phyloP scores from a whole-genome alignment of 2,113 vertebrate species.

The Notarius quadriscutis region DNA sequence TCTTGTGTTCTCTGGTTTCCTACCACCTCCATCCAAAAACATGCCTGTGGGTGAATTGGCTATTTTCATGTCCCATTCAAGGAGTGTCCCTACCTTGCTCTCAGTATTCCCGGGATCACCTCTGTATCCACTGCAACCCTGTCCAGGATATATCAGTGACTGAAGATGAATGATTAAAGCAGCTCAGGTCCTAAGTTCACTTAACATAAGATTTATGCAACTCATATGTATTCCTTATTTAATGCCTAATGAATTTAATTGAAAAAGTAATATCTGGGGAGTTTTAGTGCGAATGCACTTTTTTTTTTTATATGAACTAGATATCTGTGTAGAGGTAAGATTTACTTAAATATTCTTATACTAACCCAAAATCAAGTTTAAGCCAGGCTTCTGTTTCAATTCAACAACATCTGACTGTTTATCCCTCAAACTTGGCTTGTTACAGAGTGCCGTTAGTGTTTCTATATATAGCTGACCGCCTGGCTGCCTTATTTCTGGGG shows the following conservation, averaged over 20 bases:
- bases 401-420: background rate
- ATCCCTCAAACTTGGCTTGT: background rate
- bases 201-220: background rate
- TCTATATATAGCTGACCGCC: background rate
- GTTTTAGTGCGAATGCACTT: background rate
- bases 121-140: background rate
- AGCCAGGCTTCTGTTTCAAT: background rate
- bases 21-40: background rate
- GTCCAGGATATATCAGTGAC: background rate
- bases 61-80: background rate
- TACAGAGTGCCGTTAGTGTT: background rate
- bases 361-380: background rate
- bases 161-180: background rate
- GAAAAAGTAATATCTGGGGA: background rate
- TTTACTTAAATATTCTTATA: background rate
- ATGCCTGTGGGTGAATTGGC: background rate
- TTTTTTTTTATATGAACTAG: background rate
- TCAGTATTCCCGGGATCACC: background rate
- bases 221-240: background rate
- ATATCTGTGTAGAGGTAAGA: background rate
- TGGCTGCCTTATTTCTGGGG: background rate
- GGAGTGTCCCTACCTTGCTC: background rate
- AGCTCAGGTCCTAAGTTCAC: background rate
- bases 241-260: background rate
- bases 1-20: background rate